Conservation (phyloP, 2,797 vertebrate genomes). For the Zenarchopterus dispar region DNA sequence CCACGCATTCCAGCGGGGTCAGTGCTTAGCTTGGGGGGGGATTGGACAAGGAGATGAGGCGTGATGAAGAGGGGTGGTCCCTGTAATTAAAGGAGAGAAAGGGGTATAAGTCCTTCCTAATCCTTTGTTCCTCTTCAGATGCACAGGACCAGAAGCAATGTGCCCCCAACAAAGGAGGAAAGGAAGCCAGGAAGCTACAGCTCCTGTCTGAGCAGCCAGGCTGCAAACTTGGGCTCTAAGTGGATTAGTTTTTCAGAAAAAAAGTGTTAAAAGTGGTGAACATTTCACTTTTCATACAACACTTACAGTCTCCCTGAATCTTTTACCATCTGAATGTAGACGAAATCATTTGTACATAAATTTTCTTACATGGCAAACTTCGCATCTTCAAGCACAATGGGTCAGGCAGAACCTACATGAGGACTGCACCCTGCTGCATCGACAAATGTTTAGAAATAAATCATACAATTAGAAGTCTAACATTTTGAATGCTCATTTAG, state of each 20-base stretch:
- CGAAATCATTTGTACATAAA: background rate
- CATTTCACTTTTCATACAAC: background rate
- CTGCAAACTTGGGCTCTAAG: slow-evolving; percentile 1
- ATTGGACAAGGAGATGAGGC: slow-evolving; percentile 67
- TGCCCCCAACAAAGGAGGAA: slow-evolving; percentile 53
- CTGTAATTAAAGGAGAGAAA: slow-evolving; percentile 73
- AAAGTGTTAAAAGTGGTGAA: background rate
- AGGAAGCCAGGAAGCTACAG: slow-evolving; percentile 60
- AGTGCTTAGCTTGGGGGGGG: slow-evolving; percentile 48
- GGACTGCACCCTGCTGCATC: slow-evolving; percentile 62
- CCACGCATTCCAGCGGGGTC: slow-evolving; percentile 70
- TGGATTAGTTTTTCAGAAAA: slow-evolving; percentile 27
- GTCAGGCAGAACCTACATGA: slow-evolving; percentile 15
- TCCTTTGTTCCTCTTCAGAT: slow-evolving; percentile 77
- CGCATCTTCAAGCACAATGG: background rate
- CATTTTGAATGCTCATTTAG: too few species aligned
- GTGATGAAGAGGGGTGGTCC: slow-evolving; percentile 72
- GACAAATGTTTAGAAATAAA: background rate
- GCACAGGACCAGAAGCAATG: slow-evolving; percentile 73
- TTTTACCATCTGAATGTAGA: slow-evolving; percentile 1
- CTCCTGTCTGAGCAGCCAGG: slow-evolving; percentile 38
- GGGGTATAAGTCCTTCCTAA: slow-evolving; percentile 65
- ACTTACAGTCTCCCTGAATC: background rate
- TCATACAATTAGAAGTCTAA: background rate
- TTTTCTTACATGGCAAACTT: background rate